phyloP scores from a whole-genome alignment of 2,797 vertebrate species.

The Molossus alvarezi region DNA sequence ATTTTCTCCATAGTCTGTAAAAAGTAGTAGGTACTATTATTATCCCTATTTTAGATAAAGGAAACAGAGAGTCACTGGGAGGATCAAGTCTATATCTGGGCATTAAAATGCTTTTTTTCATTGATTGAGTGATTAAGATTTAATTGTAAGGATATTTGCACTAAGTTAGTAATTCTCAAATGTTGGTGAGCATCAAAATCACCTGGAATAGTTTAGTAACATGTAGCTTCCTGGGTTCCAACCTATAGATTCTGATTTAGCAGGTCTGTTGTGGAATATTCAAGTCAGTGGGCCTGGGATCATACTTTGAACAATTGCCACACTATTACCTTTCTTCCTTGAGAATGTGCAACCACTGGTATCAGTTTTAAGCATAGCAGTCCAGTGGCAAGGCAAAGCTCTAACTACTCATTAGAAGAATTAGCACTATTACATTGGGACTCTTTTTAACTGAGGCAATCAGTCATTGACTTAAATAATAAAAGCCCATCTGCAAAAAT shows the following conservation, averaged over 20 bases:
- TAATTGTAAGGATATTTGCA: background rate
- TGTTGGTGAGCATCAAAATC: background rate
- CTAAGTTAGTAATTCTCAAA: background rate
- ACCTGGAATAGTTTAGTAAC: background rate
- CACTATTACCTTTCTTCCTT: background rate
- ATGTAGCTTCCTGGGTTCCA: background rate
- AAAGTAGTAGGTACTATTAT: background rate
- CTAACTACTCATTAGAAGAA: constrained; percentile 4
- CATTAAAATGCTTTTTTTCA: constrained; percentile 44
- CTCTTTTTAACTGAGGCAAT: background rate
- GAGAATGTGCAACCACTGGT: background rate
- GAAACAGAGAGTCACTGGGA: constrained; percentile 16
- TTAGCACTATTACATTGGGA: background rate
- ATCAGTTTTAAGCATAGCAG: background rate
- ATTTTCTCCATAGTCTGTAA: background rate
- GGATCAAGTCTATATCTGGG: background rate
- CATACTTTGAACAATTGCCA: background rate
- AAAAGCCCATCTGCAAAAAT: constrained; percentile 33
- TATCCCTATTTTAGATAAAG: constrained; percentile 17
- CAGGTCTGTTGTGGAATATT: background rate
- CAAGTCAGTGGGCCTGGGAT: background rate
- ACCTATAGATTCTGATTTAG: constrained; percentile 8
- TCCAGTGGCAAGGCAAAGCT: background rate
- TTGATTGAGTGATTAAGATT: constrained; percentile 1
- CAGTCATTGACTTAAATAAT: background rate